A percentile compares a stretch with the other conserved stretches of the same genome.
phyloP scores from a whole-genome alignment of 2,797 vertebrate species.

The Crypturellus tataupa region DNA sequence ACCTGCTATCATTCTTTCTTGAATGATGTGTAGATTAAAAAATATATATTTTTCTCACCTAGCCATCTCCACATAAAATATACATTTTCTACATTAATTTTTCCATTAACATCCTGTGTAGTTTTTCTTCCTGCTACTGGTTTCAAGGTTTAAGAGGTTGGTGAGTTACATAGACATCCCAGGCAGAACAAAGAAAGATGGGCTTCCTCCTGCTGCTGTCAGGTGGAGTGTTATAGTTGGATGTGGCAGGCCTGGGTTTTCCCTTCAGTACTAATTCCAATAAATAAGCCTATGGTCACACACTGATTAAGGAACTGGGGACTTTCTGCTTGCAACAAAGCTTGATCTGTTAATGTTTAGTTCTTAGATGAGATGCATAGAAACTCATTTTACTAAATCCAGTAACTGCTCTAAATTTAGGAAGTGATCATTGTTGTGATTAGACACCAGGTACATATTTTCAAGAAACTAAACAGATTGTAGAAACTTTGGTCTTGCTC shows the following conservation, averaged over 20 bases:
- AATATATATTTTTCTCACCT: slow-evolving; percentile 2
- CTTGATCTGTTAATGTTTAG: not conserved
- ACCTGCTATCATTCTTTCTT: not conserved
- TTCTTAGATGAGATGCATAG: not conserved
- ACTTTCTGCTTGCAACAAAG: not conserved
- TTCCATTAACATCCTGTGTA: not conserved
- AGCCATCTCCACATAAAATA: slow-evolving; percentile 26
- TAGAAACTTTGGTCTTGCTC: not conserved
- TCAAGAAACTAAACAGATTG: not conserved
- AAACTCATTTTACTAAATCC: not conserved
- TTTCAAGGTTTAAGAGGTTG: not conserved
- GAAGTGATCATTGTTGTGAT: not conserved
- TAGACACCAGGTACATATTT: not conserved
- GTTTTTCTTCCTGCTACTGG: not conserved
- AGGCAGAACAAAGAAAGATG: not conserved
- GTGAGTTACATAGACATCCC: not conserved
- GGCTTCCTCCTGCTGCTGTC: not conserved
- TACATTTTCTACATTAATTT: not conserved
- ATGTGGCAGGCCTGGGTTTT: not conserved
- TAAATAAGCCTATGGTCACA: not conserved
- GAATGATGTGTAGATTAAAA: not conserved
- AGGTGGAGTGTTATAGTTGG: not conserved
- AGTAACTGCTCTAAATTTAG: not conserved
- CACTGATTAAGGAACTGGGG: not conserved
- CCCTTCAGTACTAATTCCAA: not conserved